Evolutionary conservation across 2,113 vertebrate species (phyloP), one percentile per base, ranked within the genome.

Genomic region (Dromas ardeola): DNA sequence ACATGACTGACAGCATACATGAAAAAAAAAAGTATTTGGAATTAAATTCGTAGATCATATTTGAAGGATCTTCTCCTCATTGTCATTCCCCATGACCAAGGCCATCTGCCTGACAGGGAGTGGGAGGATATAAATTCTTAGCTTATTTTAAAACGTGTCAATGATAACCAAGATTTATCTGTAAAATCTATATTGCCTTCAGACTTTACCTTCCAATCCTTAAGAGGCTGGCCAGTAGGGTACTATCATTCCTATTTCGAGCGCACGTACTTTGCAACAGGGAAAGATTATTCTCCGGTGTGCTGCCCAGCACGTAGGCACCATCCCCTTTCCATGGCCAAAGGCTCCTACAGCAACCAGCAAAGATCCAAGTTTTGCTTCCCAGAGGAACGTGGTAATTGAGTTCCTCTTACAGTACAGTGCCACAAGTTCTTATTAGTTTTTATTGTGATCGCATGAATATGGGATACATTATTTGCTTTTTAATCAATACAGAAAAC

Each of bases 101-200:
- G 86, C 90, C 69, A 87, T 77, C 34, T 93, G 93, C 79, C 95
- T 86, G 81, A 92, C 62, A 96, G n/a, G 27, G 6, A 97, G 93
- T 91, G 59, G 95, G 93, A 94, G 43, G 93, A 78, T 15, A 69
- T 47, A 95, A 93, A 93, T 81, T 86, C 77, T 83, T 86, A 26
- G 66, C 40, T 95, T 94, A 90, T 91, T 91, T 71, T 79, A 72
- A 73, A 89, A 61, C 56, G 22, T 78, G 79, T 88, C 91, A 91
- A 84, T 92, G 85, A 85, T 80, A 91, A 62, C 14, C 43, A 86
- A 38, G 58, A 89, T 81, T 70, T 85, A 66, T 80, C 88, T 55
- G 20, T 27, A 52, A 89, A 58, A 72, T 66, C 56, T 45, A 8
- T 36, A 73, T 5, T 77, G 86, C 86, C 83, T 91, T 84, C 84